Evolutionary conservation across 2,888 invertebrate genomes (phyloP).

Genomic region (Nezara viridula): DNA sequence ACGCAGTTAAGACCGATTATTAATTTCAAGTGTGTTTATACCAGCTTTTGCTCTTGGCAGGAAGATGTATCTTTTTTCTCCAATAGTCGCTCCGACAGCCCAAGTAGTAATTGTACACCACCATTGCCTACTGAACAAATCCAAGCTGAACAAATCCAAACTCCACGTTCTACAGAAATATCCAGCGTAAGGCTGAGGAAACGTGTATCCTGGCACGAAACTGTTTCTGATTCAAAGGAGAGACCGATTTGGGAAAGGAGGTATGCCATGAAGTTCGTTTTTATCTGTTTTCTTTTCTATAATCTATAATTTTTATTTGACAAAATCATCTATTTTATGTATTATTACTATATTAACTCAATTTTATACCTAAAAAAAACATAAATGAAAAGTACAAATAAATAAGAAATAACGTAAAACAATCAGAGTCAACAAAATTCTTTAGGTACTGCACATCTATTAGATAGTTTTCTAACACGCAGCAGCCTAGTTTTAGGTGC

Average conservation of each 20-base stretch:
- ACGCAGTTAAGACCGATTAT: neutral
- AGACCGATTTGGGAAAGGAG: constrained; percentile 56
- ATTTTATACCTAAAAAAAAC: too few species aligned
- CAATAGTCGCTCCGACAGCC: constrained; percentile 33
- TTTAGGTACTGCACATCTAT: too few species aligned
- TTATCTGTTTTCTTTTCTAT: too few species aligned
- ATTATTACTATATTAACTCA: too few species aligned
- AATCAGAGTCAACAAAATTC: too few species aligned
- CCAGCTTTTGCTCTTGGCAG: neutral
- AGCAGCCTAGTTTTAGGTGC: too few species aligned
- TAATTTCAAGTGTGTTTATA: neutral
- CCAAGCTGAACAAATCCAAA: constrained; percentile 39
- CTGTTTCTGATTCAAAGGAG: constrained; percentile 62
- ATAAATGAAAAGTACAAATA: too few species aligned
- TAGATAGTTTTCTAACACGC: too few species aligned
- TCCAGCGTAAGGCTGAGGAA: constrained; percentile 62
- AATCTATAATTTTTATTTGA: too few species aligned
- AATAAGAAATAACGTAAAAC: too few species aligned
- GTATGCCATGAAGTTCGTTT: too few species aligned
- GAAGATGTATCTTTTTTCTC: constrained; percentile 59
- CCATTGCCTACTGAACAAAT: constrained; percentile 52
- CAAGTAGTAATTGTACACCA: constrained; percentile 55
- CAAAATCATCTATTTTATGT: too few species aligned
- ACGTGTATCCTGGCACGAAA: constrained; percentile 65
- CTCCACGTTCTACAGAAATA: constrained; percentile 19